Evolutionary conservation across 2,888 invertebrate species (phyloP).

Genomic region (Chaetoderma sp.): DNA sequence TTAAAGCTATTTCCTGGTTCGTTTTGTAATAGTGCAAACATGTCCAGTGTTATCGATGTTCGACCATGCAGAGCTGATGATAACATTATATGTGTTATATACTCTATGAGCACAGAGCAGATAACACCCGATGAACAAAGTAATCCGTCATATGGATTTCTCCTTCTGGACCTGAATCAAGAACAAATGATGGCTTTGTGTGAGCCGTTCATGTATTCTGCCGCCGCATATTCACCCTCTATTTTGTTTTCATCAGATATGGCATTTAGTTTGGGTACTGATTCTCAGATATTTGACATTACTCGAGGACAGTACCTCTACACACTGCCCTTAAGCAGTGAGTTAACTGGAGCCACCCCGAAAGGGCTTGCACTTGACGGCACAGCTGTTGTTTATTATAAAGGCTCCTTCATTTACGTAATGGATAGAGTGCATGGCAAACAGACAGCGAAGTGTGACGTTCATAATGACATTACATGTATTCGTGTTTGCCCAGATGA

Average conservation of each 20-base stretch:
- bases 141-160: conserved; percentile 42
- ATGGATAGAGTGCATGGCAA: conserved; percentile 50
- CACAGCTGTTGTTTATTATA: conserved; percentile 50
- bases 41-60: conserved; percentile 56
- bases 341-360: conserved; percentile 42
- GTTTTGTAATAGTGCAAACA: conserved; percentile 51
- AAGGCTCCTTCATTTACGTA: conserved; percentile 43
- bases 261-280: conserved; percentile 56
- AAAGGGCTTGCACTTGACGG: conserved; percentile 51
- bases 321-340: no score
- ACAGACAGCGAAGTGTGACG: conserved; percentile 52
- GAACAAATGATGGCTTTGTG: conserved; percentile 55
- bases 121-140: neutral
- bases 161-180: conserved; percentile 55
- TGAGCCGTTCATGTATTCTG: conserved; percentile 55
- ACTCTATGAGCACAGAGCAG: conserved; percentile 24
- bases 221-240: conserved; percentile 31
- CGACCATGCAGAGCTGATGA: conserved; percentile 43
- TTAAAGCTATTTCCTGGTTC: conserved; percentile 55
- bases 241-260: conserved; percentile 56
- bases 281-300: conserved; percentile 58
- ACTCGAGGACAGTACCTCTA: conserved; percentile 43
- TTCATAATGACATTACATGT: conserved; percentile 55
- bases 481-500: conserved; percentile 57
- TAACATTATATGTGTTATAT: conserved; percentile 54